These are phyloP conservation scores for Hirtodrosophila confusa DNA, from an alignment of 2,888 invertebrate species.

Conservation along the genomic window DNA sequence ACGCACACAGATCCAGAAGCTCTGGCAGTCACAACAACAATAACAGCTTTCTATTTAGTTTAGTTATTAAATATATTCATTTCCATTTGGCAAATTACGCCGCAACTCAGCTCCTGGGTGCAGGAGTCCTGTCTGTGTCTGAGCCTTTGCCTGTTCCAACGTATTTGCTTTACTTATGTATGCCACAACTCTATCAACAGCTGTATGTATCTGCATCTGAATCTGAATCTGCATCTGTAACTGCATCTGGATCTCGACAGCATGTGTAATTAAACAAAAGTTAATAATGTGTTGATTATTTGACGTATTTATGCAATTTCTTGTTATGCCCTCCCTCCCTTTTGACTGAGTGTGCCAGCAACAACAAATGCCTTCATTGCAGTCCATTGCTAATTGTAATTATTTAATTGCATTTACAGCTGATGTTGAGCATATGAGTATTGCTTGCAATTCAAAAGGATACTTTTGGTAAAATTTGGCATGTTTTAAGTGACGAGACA, in stretches of 20 bases:
- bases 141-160: neutral
- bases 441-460: neutral
- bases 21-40: slow-evolving; percentile 1
- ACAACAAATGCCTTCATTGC: slow-evolving; percentile 29
- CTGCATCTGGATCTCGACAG: slow-evolving; percentile 24
- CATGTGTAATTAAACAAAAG: slow-evolving; percentile 70
- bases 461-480: neutral
- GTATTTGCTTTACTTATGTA: slow-evolving; percentile 5
- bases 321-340: slow-evolving; percentile 12
- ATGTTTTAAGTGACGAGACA: slow-evolving; percentile 9
- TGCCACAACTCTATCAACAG: slow-evolving; percentile 9
- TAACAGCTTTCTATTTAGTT: slow-evolving; percentile 60
- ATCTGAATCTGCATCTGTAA: slow-evolving; percentile 8
- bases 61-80: slow-evolving; percentile 73
- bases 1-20: neutral
- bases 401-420: slow-evolving; percentile 69
- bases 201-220: slow-evolving; percentile 1
- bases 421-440: neutral
- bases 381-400: slow-evolving; percentile 49
- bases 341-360: slow-evolving; percentile 2
- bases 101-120: neutral
- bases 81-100: slow-evolving; percentile 60
- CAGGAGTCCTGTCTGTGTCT: neutral
- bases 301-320: slow-evolving; percentile 65
- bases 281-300: slow-evolving; percentile 76